Percentiles rank a stretch among this genome's conserved stretches.
Conservation (phyloP, 2,113 vertebrate species). For the Narcine bancroftii region DNA sequence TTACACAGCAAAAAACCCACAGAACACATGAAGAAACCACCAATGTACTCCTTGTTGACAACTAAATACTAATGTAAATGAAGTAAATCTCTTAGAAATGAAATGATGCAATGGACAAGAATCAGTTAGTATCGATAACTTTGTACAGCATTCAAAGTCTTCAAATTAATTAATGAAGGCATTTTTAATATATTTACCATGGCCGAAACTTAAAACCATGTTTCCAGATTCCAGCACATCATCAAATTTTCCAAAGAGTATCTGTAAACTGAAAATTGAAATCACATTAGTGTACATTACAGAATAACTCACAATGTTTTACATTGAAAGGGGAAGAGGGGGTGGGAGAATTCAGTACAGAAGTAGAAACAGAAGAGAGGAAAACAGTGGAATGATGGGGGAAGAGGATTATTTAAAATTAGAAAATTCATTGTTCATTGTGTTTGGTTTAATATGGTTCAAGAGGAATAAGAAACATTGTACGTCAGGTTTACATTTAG, state of each 20-base stretch:
- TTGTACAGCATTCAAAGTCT: background rate
- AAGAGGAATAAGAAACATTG: too few relatives aligned
- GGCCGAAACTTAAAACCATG: conserved; percentile 77
- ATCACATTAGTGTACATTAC: background rate
- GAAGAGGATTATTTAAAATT: too few relatives aligned
- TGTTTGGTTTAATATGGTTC: too few relatives aligned
- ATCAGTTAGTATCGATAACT: background rate
- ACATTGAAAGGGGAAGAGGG: too few relatives aligned
- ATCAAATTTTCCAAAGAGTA: conserved; percentile 86
- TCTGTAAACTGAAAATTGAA: conserved; percentile 71
- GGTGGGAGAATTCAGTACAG: too few relatives aligned
- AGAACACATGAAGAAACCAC: background rate
- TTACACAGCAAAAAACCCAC: background rate
- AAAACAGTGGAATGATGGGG: too few relatives aligned
- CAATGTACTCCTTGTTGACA: background rate
- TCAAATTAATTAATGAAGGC: background rate
- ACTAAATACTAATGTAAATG: too few relatives aligned
- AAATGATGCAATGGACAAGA: background rate
- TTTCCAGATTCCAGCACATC: conserved; percentile 81
- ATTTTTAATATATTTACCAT: conserved; percentile 67
- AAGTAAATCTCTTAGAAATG: too few relatives aligned
- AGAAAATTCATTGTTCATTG: too few relatives aligned
- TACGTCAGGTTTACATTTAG: too few relatives aligned
- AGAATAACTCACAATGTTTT: background rate
- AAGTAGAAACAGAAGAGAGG: too few relatives aligned